These are phyloP conservation scores for Lytechinus variegatus DNA, from an alignment of 35 echinoderm and acorn worm species.

Conservation along the genomic window DNA sequence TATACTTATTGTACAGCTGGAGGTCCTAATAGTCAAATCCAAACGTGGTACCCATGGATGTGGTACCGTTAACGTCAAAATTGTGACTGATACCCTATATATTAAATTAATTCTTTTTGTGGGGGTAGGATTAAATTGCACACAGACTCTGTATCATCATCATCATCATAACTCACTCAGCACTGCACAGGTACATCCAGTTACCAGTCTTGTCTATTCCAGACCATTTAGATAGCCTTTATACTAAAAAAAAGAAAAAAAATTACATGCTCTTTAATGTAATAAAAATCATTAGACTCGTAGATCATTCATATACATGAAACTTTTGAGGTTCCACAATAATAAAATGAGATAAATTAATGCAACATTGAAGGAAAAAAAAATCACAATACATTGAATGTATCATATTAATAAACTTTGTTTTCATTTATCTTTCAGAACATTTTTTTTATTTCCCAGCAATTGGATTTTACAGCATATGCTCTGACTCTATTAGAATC, in stretches of 20 bases:
- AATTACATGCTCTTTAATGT: constrained; percentile 3
- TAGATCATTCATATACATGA: neutral
- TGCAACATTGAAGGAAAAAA: neutral
- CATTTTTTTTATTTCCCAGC: neutral
- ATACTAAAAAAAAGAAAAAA: neutral
- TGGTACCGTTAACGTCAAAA: too few relatives aligned
- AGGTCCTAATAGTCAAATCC: too few relatives aligned
- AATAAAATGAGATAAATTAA: neutral
- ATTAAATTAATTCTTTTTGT: too few relatives aligned
- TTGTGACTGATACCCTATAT: too few relatives aligned
- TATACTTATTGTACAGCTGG: too few relatives aligned
- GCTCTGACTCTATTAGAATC: neutral
- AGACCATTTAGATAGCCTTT: too few relatives aligned
- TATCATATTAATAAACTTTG: too few relatives aligned
- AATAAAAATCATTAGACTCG: neutral
- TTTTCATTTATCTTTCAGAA: neutral
- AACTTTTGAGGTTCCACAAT: neutral
- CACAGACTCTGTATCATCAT: too few relatives aligned
- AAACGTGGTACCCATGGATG: too few relatives aligned
- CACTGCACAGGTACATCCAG: neutral
- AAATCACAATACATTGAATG: neutral
- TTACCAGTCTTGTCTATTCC: too few relatives aligned
- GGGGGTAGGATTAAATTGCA: too few relatives aligned
- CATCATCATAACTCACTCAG: neutral
- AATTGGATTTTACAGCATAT: neutral